A percentile compares a stretch with the other conserved stretches of the same genome.
Conservation (phyloP, 1,140 invertebrate genomes). For the Drosophila ironensis region DNA sequence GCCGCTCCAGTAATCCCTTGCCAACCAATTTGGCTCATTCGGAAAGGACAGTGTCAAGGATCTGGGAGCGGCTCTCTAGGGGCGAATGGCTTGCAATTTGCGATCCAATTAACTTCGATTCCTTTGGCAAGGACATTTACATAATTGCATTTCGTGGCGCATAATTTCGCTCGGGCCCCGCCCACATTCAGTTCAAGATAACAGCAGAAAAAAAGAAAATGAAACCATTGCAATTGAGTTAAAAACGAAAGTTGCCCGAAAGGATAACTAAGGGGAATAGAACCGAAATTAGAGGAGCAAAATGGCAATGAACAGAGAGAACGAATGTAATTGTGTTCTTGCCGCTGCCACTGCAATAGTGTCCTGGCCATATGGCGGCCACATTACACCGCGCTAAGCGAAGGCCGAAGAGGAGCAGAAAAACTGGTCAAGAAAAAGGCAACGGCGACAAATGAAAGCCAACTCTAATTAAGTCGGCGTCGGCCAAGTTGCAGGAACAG, state of each 20-base stretch:
- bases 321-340: conserved; percentile 63
- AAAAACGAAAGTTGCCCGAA: conserved; percentile 60
- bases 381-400: conserved; percentile 39
- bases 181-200: conserved; percentile 36
- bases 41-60: conserved; percentile 14
- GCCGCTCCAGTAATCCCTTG: conserved; percentile 57
- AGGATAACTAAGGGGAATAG: conserved; percentile 41
- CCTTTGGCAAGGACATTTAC: conserved; percentile 65
- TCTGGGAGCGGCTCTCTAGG: conserved; percentile 5
- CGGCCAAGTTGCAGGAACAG: conserved; percentile 41
- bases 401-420: conserved; percentile 4
- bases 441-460: conserved; percentile 36
- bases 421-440: conserved; percentile 20
- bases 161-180: conserved; percentile 58
- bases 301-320: conserved; percentile 37
- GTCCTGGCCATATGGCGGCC: conserved; percentile 56
- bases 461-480: conserved; percentile 69
- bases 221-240: conserved; percentile 51
- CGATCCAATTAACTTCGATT: conserved; percentile 79
- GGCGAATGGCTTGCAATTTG: conserved; percentile 67
- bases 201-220: too few species aligned
- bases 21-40: conserved; percentile 44
- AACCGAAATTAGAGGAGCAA: conserved; percentile 59
- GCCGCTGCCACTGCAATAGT: conserved; percentile 28
- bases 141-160: conserved; percentile 71